Evolutionary conservation across 1,140 invertebrate genomes (phyloP).

Genomic region (Euborellia annulipes): DNA sequence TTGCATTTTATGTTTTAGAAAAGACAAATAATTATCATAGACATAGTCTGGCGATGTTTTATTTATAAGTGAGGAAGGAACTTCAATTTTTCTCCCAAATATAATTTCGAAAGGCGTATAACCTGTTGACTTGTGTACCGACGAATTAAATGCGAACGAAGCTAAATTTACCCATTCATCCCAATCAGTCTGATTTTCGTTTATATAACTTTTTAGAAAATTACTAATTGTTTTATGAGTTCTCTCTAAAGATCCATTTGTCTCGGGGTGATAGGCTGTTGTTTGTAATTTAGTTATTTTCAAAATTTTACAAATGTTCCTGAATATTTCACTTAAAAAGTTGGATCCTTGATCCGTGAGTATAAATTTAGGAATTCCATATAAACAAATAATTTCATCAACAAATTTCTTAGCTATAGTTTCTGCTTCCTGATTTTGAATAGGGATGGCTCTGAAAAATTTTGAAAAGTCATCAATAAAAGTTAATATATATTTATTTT

Average conservation of each 20-base stretch:
- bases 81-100: conserved; percentile 17
- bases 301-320: conserved; percentile 16
- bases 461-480: conserved; percentile 21
- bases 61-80: no score
- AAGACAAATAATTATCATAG: no score
- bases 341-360: conserved; percentile 21
- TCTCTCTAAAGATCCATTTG: conserved; percentile 18
- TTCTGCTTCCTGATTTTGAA: conserved; percentile 17
- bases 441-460: conserved; percentile 13
- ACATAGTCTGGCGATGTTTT: no score
- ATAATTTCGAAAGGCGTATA: conserved; percentile 20
- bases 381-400: conserved; percentile 18
- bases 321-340: conserved; percentile 17
- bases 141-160: conserved; percentile 21
- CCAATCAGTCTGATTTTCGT: conserved; percentile 19
- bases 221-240: conserved; percentile 16
- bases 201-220: conserved; percentile 18
- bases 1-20: no score
- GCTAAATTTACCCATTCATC: conserved; percentile 17
- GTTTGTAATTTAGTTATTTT: conserved; percentile 18
- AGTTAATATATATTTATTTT: conserved; percentile 21
- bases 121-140: conserved; percentile 19
- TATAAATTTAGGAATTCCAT: conserved; percentile 19
- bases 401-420: conserved; percentile 17
- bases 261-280: conserved; percentile 17